Base-by-base conservation (phyloP, 1,140 invertebrate species). In the Mya arenaria region DNA sequence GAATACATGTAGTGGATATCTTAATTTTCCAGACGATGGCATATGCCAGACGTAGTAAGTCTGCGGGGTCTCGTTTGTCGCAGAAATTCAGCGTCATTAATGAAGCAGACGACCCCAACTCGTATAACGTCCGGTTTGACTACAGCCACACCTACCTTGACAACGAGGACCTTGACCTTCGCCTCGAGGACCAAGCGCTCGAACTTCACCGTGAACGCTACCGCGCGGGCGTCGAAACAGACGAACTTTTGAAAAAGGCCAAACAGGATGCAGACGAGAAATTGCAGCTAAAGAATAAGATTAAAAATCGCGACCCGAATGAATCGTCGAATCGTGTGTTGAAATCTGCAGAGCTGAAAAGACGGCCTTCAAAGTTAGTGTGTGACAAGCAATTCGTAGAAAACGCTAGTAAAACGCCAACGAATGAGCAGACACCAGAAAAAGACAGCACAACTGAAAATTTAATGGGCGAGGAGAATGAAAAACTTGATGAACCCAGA, bases 61-160 rank as follows among this genome's bases (percentile, higher is more conserved):
- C 48, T 17, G 48, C 48, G 17, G 25, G 48, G 4, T 17, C 48
- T 23, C 48, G 48, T 4, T 23, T 52, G 19, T 52, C 48, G 25
- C 66, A 68, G 41, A 36, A 75, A 52, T 58, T 41, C 15, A 37
- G 13, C 0, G n/a, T n/a, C n/a, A n/a, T n/a, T n/a, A n/a, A n/a
- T n/a, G 75, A 78, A 23, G 30, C 63, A 10, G 66, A 80, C 23
- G 52, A 69, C 13, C 48, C 28, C n/a, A 30, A 36, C 28, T 25
- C 74, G 36, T 62, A 37, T 30, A 71, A 71, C 66, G 62, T 80
- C 66, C 77, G 77, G 25, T 80, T 80, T 48, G 85, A 86, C 41
- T 83, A 84, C 55, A 86, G 85, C 23, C 44, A 78, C 34, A 85
- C 80, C 6, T 83, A 86, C 44, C 71, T 83, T 10, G 83, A 86